Evolutionary conservation across 2,888 invertebrate species (phyloP).

Genomic region (Lingula anatina): DNA sequence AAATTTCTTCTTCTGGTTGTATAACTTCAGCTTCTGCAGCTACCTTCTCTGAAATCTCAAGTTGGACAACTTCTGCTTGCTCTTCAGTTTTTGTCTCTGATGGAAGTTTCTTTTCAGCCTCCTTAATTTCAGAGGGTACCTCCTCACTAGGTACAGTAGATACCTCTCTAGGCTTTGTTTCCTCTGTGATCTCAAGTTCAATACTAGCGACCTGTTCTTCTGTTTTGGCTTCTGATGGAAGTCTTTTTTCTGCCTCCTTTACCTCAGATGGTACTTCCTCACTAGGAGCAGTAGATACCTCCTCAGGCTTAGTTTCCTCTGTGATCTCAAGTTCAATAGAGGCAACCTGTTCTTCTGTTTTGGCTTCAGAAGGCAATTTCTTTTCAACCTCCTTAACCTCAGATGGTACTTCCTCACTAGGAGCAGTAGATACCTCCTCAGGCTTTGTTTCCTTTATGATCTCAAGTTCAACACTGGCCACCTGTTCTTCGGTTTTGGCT

Average conservation of each 20-base stretch:
- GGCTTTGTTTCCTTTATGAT: too few species aligned
- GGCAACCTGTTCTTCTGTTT: constrained; percentile 1
- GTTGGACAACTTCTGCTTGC: constrained; percentile 6
- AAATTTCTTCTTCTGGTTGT: constrained; percentile 2
- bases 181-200: neutral
- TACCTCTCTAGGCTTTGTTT: neutral
- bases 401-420: too few species aligned
- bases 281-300: too few species aligned
- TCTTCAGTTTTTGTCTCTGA: constrained; percentile 4
- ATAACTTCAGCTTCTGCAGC: constrained; percentile 4
- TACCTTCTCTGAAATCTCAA: constrained; percentile 2
- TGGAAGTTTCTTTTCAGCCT: constrained; percentile 6
- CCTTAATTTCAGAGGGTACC: neutral
- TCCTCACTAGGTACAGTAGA: neutral
- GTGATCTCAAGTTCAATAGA: constrained; percentile 1
- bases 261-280: too few species aligned
- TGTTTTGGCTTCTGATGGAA: constrained; percentile 6
- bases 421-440: too few species aligned
- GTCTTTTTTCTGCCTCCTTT: neutral
- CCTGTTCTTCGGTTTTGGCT: too few species aligned
- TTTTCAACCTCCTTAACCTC: neutral
- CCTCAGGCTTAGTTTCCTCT: constrained; percentile 4
- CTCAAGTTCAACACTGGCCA: too few species aligned
- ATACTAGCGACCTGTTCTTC: constrained; percentile 4
- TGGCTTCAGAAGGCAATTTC: too few species aligned